These are phyloP conservation scores for Podilymbus podiceps DNA, from an alignment of 2,113 vertebrate genomes.

Conservation along the genomic window DNA sequence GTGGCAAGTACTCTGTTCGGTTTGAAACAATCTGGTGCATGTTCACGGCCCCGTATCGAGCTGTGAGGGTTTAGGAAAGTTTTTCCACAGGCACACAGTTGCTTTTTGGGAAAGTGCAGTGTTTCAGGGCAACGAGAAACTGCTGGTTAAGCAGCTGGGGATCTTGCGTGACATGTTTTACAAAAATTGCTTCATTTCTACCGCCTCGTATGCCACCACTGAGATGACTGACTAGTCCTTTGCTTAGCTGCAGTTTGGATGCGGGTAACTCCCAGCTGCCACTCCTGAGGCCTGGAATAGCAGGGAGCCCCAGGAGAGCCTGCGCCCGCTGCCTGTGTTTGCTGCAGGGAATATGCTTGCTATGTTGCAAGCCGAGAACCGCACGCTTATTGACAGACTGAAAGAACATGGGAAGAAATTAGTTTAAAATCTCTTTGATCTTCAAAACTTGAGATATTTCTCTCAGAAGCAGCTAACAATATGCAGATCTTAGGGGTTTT, in stretches of 20 bases:
- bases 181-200: not conserved
- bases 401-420: not conserved
- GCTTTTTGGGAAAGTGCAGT: not conserved
- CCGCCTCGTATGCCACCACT: accelerated
- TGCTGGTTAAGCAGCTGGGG: not conserved
- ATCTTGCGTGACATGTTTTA: not conserved
- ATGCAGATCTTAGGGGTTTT: accelerated
- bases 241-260: not conserved
- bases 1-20: not conserved
- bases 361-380: not conserved
- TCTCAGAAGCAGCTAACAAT: not conserved
- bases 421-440: not conserved
- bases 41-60: not conserved
- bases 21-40: not conserved
- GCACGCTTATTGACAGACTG: not conserved
- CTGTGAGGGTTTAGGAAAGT: not conserved
- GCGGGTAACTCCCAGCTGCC: not conserved
- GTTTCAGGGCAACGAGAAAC: not conserved
- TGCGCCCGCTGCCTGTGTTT: not conserved
- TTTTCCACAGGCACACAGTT: not conserved
- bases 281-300: not conserved
- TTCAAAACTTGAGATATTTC: not conserved
- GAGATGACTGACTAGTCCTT: not conserved
- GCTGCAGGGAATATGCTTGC: not conserved
- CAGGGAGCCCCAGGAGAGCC: not conserved